Evolutionary conservation across 2,888 invertebrate genomes (phyloP).

Genomic region (Sminthurides aquaticus): DNA sequence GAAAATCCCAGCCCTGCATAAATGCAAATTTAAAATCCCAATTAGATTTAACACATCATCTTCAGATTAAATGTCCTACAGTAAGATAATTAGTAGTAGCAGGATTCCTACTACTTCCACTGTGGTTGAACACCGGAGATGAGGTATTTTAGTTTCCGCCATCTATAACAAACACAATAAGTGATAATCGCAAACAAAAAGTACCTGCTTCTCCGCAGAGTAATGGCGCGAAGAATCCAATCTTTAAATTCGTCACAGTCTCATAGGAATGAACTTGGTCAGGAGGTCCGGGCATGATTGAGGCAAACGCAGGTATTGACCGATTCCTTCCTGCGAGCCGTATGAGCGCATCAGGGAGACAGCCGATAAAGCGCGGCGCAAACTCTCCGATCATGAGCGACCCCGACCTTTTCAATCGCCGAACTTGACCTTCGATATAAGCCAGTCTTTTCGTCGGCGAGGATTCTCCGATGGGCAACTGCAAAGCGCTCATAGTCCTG

Average conservation of each 20-base stretch:
- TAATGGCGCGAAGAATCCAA: conserved; percentile 4
- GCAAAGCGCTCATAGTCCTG: conserved; percentile 10
- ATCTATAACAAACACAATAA: too few species aligned
- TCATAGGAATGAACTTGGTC: neutral
- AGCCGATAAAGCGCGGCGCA: neutral
- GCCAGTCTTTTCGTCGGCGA: neutral
- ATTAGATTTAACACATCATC: too few species aligned
- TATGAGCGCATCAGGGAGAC: neutral
- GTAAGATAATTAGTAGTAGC: too few species aligned
- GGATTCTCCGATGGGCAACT: conserved; percentile 6
- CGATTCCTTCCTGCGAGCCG: neutral
- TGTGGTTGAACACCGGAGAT: too few species aligned
- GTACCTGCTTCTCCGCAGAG: conserved; percentile 5
- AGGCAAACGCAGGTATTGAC: neutral
- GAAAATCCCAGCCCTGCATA: conserved; percentile 7
- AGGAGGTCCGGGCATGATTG: conserved; percentile 12
- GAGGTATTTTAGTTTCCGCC: too few species aligned
- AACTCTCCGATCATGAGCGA: neutral
- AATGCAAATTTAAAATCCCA: neutral
- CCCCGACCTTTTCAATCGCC: neutral
- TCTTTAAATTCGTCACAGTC: neutral
- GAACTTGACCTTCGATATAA: conserved; percentile 5
- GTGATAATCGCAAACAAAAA: too few species aligned
- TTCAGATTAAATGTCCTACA: too few species aligned
- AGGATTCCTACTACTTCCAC: too few species aligned